Evolutionary conservation across 2,113 vertebrate genomes (phyloP).

Genomic region (Nyctereutes procyonoides): DNA sequence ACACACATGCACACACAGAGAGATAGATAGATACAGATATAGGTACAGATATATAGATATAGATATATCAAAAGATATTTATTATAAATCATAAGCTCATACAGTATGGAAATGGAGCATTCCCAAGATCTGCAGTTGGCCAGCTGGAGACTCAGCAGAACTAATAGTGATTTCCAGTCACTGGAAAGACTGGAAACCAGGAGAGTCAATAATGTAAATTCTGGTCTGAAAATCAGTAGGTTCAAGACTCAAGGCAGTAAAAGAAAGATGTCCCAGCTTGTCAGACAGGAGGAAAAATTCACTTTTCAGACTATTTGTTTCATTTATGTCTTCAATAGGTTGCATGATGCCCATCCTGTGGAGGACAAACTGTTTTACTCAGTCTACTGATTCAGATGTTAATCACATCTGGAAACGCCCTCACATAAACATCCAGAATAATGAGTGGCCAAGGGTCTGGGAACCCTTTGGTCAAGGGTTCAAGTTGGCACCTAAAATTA

Average conservation of each 20-base stretch:
- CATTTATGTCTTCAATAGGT: background rate
- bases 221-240: background rate
- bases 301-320: background rate
- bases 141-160: background rate
- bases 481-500: background rate
- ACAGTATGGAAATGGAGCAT: background rate
- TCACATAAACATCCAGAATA: background rate
- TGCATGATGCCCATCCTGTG: background rate
- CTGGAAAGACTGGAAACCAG: background rate
- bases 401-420: background rate
- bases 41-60: background rate
- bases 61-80: background rate
- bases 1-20: background rate
- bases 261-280: background rate
- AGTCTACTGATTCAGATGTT: background rate
- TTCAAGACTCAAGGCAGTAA: background rate
- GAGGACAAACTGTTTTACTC: background rate
- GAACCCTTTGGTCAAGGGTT: background rate
- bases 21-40: no score
- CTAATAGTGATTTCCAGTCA: background rate
- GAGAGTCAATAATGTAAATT: background rate
- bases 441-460: no score
- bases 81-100: background rate
- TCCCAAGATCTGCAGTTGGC: background rate
- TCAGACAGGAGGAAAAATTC: background rate